Conservation (phyloP, 2,797 vertebrate species). For the Danio kyathit region DNA sequence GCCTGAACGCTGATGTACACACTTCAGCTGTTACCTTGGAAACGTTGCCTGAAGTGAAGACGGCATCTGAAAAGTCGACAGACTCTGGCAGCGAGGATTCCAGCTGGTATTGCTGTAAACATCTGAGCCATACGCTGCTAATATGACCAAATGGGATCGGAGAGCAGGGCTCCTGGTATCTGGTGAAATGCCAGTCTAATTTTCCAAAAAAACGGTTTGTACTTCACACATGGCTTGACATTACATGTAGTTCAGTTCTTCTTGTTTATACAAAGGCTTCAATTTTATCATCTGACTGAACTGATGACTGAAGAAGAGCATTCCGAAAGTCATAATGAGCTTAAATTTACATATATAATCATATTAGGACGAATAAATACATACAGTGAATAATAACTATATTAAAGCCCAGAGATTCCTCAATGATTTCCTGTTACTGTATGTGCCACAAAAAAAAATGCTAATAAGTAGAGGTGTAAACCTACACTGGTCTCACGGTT, state of each 20-base stretch:
- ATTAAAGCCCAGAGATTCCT: background rate
- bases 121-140: slow-evolving; percentile 37
- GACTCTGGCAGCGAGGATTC: slow-evolving; percentile 29
- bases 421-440: too few relatives aligned
- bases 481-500: too few relatives aligned
- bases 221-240: background rate
- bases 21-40: slow-evolving; percentile 58
- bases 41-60: slow-evolving; percentile 44
- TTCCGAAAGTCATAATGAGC: background rate
- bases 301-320: background rate
- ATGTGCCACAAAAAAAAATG: too few relatives aligned
- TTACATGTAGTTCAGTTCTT: background rate
- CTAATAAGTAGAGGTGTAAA: too few relatives aligned
- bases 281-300: background rate
- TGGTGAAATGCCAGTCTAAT: slow-evolving; percentile 27
- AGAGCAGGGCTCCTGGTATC: slow-evolving; percentile 41
- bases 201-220: slow-evolving; percentile 17
- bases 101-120: slow-evolving; percentile 44
- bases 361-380: too few relatives aligned
- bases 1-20: slow-evolving; percentile 42
- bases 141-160: slow-evolving; percentile 43
- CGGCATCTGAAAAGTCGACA: slow-evolving; percentile 29
- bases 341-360: background rate
- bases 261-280: background rate
- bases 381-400: background rate